These are phyloP conservation scores for Melanaphis sacchari DNA, from an alignment of 1,140 invertebrate species.

Conservation along the genomic window DNA sequence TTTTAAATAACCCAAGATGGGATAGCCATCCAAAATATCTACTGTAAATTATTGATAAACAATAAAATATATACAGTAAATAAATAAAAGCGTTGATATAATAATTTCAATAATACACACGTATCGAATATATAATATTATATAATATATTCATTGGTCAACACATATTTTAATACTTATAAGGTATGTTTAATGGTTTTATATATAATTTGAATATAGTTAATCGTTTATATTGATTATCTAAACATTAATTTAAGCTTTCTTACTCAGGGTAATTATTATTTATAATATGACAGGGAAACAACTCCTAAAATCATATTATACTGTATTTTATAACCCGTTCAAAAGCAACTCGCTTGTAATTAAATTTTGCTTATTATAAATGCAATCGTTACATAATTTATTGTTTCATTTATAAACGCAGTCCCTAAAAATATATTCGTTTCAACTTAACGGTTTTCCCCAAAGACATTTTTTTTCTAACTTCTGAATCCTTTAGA, in stretches of 20 bases:
- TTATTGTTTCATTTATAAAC: background rate
- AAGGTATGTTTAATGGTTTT: background rate
- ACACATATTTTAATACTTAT: background rate
- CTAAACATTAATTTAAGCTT: background rate
- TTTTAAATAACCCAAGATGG: too few species aligned
- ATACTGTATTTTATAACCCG: background rate
- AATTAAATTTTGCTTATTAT: conserved; percentile 24
- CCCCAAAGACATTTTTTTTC: background rate
- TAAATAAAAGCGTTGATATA: background rate
- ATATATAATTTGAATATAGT: background rate
- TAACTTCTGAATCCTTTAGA: background rate
- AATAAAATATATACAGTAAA: too few species aligned
- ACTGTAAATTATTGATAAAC: too few species aligned
- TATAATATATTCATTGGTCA: background rate
- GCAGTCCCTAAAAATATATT: background rate
- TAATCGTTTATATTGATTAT: background rate
- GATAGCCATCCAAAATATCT: too few species aligned
- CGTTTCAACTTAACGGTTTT: background rate
- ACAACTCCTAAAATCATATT: background rate
- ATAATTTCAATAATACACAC: background rate
- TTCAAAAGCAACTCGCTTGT: background rate
- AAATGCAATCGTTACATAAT: background rate
- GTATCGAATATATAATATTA: background rate
- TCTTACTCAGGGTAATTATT: background rate
- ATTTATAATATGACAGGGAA: background rate